A percentile compares a stretch with the other conserved stretches of the same genome.
These are phyloP conservation scores for Pelobates fuscus DNA, from an alignment of 2,113 vertebrate genomes.

Conservation along the genomic window DNA sequence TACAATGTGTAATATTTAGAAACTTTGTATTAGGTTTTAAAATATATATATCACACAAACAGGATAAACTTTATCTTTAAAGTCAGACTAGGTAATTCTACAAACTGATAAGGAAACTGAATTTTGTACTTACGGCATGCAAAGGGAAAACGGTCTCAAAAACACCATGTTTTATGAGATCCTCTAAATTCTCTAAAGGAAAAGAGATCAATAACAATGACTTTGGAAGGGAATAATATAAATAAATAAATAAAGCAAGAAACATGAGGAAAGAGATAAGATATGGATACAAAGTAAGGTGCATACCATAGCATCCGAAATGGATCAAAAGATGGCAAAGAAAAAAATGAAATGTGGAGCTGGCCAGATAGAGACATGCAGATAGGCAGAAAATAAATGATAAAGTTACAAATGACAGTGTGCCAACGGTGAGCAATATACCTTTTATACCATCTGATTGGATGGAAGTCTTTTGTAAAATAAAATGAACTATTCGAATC, in stretches of 20 bases:
- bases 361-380: no score
- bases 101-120: no score
- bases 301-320: no score
- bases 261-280: neutral
- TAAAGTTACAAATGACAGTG: no score
- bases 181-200: neutral
- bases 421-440: no score
- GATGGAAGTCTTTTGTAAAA: slow-evolving; percentile 66
- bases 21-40: no score
- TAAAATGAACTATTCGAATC: slow-evolving; percentile 80
- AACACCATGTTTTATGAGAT: slow-evolving; percentile 70
- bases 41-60: no score
- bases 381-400: no score
- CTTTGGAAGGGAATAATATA: neutral
- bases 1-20: no score
- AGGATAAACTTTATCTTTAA: no score
- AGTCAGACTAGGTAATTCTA: no score
- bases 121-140: slow-evolving; percentile 75
- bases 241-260: neutral
- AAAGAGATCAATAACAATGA: neutral
- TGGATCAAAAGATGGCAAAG: neutral
- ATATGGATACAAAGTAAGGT: no score
- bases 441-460: slow-evolving; percentile 70
- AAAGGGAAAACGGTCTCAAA: slow-evolving; percentile 84
- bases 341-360: neutral